Conservation (phyloP, 2,888 invertebrate species). For the Polydrusus tereticollis region DNA sequence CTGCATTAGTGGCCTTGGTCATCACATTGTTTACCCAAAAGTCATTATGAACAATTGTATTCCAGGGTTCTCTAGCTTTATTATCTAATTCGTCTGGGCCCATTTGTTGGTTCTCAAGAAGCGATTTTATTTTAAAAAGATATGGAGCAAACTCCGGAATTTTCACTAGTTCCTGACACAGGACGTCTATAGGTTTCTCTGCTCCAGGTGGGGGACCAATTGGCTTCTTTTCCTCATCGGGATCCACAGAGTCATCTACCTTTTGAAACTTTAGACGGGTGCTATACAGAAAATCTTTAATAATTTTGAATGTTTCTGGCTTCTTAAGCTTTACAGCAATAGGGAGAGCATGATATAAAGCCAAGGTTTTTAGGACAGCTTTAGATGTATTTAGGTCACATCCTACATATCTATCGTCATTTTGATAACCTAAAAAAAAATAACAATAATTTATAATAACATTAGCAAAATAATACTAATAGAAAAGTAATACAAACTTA, state of each 20-base stretch:
- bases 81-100: neutral
- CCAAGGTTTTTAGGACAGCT: slow-evolving; percentile 23
- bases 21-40: slow-evolving; percentile 74
- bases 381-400: slow-evolving; percentile 35
- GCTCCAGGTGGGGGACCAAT: slow-evolving; percentile 7
- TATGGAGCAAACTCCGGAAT: slow-evolving; percentile 25
- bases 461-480: too few species aligned
- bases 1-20: slow-evolving; percentile 62
- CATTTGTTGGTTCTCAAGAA: neutral
- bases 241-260: neutral
- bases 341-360: slow-evolving; percentile 36
- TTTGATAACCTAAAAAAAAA: slow-evolving; percentile 11
- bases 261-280: neutral
- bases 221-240: neutral
- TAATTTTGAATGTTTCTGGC: slow-evolving; percentile 12
- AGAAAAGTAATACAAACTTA: too few species aligned
- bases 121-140: neutral
- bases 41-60: slow-evolving; percentile 70
- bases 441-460: too few species aligned
- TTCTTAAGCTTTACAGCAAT: slow-evolving; percentile 35
- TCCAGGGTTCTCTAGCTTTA: slow-evolving; percentile 65
- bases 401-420: slow-evolving; percentile 30
- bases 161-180: neutral
- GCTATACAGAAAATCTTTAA: neutral
- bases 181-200: neutral